Base-by-base conservation (phyloP, 2,797 vertebrate genomes). In the Ctenochaetus hawaiiensis region DNA sequence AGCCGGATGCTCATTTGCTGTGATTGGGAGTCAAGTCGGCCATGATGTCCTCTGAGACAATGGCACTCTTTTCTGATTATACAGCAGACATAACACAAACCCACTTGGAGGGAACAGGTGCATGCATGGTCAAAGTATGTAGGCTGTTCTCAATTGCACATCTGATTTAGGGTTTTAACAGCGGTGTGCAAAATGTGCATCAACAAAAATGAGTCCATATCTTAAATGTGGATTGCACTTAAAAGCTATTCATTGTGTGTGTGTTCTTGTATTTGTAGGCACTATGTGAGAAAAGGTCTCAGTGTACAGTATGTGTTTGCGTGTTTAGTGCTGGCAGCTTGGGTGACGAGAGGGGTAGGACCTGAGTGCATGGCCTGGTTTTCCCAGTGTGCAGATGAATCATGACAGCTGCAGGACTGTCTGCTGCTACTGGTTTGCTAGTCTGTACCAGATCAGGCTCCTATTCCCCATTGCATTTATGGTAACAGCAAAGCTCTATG, bases 361-460 rank as follows among this genome's bases (percentile, higher is more conserved):
- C 85, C 77, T 78, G 87, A 84, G 84, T 77, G 75, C 81, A 54
- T 83, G 85, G 81, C 91, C 89, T 90, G 86, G 84, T 89, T 90
- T 92, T 87, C 75, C 81, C 83, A 74, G 75, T 18, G 52, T 80
- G 79, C 82, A 90, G 92, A 94, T 93, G 92, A 95, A 90, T 93
- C 89, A 91, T 71, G 93, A 93, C 92, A 93, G 91, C 91, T 94
- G 91, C 86, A 88, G 92, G 87, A 93, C 87, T 91, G 89, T 91
- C 90, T 91, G 67, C 71, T 75, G 79, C 86, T 83, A 84, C 83
- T 88, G 77, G 88, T 85, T 86, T 77, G 83, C 72, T 85, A 83
- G 74, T 79, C 80, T 18, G 49, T 64, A 85, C 67, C 41, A 16
- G 75, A 79, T 90, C 84, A 68, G 51, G 64, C 72, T 80, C 84